A percentile compares a stretch with the other conserved stretches of the same genome.
Evolutionary conservation across 2,888 invertebrate genomes (phyloP).

Genomic region (Stenotaenia linearis): DNA sequence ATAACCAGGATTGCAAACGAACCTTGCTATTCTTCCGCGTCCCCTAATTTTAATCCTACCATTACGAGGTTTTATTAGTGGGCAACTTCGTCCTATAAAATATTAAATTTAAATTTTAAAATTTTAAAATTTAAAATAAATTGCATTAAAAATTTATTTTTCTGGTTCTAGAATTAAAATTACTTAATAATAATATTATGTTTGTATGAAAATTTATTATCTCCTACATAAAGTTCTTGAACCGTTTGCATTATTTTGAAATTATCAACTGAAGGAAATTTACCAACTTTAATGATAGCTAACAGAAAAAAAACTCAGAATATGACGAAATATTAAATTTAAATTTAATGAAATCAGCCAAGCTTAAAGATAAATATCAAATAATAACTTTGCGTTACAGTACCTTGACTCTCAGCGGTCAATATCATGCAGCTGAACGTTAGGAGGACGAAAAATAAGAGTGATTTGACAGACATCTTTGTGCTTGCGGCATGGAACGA

Average conservation of each 20-base stretch:
- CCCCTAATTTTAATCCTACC: slow-evolving; percentile 52
- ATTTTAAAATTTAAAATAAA: neutral
- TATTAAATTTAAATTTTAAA: neutral
- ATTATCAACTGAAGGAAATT: too few species aligned
- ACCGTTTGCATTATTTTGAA: too few species aligned
- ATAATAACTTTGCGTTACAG: neutral
- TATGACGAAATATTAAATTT: too few species aligned
- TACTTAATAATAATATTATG: too few species aligned
- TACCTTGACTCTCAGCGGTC: neutral
- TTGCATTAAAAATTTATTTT: too few species aligned
- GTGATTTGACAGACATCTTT: neutral
- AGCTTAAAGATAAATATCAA: neutral
- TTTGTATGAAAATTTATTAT: too few species aligned
- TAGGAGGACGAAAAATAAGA: neutral
- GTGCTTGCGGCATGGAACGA: neutral
- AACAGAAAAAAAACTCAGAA: too few species aligned
- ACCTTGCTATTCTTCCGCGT: slow-evolving; percentile 56
- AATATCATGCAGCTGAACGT: neutral
- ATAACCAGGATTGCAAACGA: slow-evolving; percentile 57
- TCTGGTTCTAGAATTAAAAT: too few species aligned
- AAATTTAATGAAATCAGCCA: too few species aligned
- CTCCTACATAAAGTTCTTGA: too few species aligned
- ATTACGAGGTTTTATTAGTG: slow-evolving; percentile 49
- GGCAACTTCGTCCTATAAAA: slow-evolving; percentile 43
- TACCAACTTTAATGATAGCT: too few species aligned